phyloP scores from a whole-genome alignment of 1,140 invertebrate species.

The Bombus pyrosoma region DNA sequence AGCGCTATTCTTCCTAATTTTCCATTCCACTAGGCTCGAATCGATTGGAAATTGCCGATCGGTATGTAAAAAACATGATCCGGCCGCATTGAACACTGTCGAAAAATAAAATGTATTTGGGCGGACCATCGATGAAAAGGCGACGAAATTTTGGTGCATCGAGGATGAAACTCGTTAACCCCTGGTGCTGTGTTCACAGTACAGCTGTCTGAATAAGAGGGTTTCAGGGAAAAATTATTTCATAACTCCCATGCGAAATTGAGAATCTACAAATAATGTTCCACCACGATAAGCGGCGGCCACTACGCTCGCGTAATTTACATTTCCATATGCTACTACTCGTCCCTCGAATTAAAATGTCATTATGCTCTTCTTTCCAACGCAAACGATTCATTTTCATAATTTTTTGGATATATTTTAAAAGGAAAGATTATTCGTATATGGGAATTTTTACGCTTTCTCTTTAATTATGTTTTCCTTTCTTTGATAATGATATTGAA shows the following conservation, averaged over 20 bases:
- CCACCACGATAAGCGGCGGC: slow-evolving; percentile 31
- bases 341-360: neutral
- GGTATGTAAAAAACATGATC: slow-evolving; percentile 12
- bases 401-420: neutral
- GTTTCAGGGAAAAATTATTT: slow-evolving; percentile 64
- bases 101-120: slow-evolving; percentile 8
- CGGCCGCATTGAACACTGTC: neutral
- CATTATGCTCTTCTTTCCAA: neutral
- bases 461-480: neutral
- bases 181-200: slow-evolving; percentile 62
- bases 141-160: slow-evolving; percentile 44
- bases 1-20: slow-evolving; percentile 5
- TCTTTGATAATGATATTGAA: neutral
- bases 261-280: slow-evolving; percentile 63
- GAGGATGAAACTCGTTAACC: slow-evolving; percentile 63
- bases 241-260: slow-evolving; percentile 43
- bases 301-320: neutral
- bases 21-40: slow-evolving; percentile 26
- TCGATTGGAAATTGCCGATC: slow-evolving; percentile 17
- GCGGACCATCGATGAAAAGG: slow-evolving; percentile 34
- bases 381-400: neutral
- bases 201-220: slow-evolving; percentile 52
- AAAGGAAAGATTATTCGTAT: too few species aligned
- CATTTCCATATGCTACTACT: neutral
- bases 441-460: too few species aligned